phyloP scores from a whole-genome alignment of 2,797 vertebrate genomes.

The Anguilla pacifica region DNA sequence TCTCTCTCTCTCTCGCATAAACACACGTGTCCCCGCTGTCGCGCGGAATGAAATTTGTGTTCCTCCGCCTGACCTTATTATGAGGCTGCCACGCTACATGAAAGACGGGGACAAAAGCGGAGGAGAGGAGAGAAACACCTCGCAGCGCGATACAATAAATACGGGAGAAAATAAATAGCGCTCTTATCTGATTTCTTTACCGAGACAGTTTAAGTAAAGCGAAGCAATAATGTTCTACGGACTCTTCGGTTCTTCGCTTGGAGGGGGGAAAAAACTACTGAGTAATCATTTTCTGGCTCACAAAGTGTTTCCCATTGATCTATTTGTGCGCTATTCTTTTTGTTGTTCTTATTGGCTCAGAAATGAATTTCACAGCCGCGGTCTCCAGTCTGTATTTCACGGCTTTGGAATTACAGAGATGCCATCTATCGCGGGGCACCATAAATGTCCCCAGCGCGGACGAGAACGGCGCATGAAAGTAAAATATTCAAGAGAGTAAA shows the following conservation, averaged over 20 bases:
- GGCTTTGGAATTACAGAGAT: neutral
- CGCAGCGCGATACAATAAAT: slow-evolving; percentile 39
- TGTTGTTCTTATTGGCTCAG: slow-evolving; percentile 41
- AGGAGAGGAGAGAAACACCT: slow-evolving; percentile 29
- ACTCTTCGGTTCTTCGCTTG: slow-evolving; percentile 25
- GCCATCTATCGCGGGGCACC: neutral
- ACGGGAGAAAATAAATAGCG: slow-evolving; percentile 50
- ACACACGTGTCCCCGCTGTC: slow-evolving; percentile 7
- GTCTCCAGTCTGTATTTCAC: slow-evolving; percentile 22
- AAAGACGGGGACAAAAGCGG: neutral
- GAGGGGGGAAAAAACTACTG: slow-evolving; percentile 35
- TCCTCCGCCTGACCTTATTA: slow-evolving; percentile 3
- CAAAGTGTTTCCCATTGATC: slow-evolving; percentile 46
- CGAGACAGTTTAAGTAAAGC: slow-evolving; percentile 45
- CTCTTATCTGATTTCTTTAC: slow-evolving; percentile 47
- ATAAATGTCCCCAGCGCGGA: neutral
- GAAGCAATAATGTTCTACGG: slow-evolving; percentile 37
- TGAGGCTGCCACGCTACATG: neutral
- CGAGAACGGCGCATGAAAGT: neutral
- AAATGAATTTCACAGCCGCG: slow-evolving; percentile 20
- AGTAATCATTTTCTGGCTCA: slow-evolving; percentile 44
- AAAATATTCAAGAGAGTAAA: slow-evolving; percentile 6
- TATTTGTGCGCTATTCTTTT: slow-evolving; percentile 44
- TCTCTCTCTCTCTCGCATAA: neutral
- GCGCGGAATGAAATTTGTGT: neutral